Conservation (phyloP, 2,888 invertebrate genomes). For the Cantharis rustica region DNA sequence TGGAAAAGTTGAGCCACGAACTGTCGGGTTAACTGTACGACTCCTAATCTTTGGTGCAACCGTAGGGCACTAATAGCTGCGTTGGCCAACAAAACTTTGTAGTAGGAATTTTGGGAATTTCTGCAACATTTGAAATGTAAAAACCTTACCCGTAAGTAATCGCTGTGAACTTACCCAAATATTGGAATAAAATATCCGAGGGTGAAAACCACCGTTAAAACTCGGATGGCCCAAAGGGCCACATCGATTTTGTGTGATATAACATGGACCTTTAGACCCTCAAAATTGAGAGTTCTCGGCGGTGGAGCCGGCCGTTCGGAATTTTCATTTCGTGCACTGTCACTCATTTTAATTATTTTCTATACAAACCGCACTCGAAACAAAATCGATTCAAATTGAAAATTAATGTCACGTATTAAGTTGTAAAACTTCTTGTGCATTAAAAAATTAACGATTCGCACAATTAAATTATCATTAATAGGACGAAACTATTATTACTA, state of each 20-base stretch:
- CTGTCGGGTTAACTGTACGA: constrained; percentile 79
- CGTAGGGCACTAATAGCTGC: constrained; percentile 95
- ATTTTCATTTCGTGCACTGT: constrained; percentile 32
- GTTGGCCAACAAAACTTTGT: constrained; percentile 89
- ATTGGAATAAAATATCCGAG: constrained; percentile 85
- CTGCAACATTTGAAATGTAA: constrained; percentile 51
- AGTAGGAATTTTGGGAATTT: constrained; percentile 79
- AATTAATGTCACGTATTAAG: neutral
- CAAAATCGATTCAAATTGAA: neutral
- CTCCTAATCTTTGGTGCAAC: constrained; percentile 91
- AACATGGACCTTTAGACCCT: constrained; percentile 72
- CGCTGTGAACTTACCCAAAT: constrained; percentile 73
- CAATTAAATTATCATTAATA: neutral
- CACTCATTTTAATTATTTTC: constrained; percentile 37
- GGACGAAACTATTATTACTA: neutral
- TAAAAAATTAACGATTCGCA: neutral
- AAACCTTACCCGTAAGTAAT: neutral
- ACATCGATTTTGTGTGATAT: constrained; percentile 85
- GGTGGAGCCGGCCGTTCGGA: constrained; percentile 47
- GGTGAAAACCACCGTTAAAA: constrained; percentile 83
- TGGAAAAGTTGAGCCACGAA: constrained; percentile 79
- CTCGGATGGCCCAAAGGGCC: constrained; percentile 83
- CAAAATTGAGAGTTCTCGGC: constrained; percentile 62
- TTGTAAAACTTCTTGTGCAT: neutral
- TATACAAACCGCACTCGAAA: neutral